These are phyloP conservation scores for Hippolais icterina DNA, from an alignment of 2,113 vertebrate genomes.

Conservation along the genomic window DNA sequence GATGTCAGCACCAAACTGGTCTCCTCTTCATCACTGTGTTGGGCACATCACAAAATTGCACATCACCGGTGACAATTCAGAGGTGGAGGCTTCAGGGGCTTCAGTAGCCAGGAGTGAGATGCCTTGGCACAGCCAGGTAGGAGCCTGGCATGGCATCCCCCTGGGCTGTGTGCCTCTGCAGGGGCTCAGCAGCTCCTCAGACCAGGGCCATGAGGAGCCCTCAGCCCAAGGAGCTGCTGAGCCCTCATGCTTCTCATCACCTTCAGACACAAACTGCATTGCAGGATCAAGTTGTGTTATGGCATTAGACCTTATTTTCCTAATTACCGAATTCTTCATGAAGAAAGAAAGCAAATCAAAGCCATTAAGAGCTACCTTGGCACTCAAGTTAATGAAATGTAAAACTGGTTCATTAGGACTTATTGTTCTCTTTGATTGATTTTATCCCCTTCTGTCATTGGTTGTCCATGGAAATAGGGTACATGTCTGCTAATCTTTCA, in stretches of 20 bases:
- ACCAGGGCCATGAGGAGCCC: neutral
- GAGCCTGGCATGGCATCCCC: neutral
- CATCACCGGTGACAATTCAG: neutral
- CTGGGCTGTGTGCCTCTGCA: neutral
- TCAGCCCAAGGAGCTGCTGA: neutral
- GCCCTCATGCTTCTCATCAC: neutral
- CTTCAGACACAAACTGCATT: neutral
- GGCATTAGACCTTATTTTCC: neutral
- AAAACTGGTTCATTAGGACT: neutral
- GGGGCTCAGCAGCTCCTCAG: neutral
- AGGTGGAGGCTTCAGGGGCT: neutral
- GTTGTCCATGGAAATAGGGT: neutral
- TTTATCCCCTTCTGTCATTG: neutral
- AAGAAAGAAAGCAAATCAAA: neutral
- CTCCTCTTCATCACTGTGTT: neutral
- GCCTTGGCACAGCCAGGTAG: neutral
- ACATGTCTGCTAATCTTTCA: neutral
- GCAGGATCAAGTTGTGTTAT: neutral
- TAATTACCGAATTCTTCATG: neutral
- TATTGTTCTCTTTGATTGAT: constrained; percentile 7
- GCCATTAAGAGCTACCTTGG: neutral
- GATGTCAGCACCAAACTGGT: neutral
- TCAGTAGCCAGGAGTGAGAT: neutral
- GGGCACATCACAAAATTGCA: neutral
- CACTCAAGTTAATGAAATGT: constrained; percentile 35